A percentile compares a stretch with the other conserved stretches of the same genome.
These are phyloP conservation scores for Drosophila rubida DNA, from an alignment of 2,888 invertebrate genomes.

Conservation along the genomic window DNA sequence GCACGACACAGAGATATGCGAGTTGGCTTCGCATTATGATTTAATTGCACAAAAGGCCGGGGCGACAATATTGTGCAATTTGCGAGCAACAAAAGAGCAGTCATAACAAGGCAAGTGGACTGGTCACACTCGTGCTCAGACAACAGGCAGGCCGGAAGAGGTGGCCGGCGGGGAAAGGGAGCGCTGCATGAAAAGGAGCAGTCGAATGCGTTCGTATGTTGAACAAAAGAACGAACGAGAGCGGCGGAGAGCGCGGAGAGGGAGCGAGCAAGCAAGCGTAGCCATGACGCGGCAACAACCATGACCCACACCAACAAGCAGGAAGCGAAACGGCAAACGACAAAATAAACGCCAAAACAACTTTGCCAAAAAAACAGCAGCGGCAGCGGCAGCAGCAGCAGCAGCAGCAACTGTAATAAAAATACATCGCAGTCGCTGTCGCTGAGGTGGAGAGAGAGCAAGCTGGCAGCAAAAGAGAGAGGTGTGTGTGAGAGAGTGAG, in stretches of 20 bases:
- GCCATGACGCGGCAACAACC: slow-evolving; percentile 69
- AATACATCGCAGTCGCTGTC: slow-evolving; percentile 39
- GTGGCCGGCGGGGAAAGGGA: background rate
- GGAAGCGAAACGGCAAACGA: slow-evolving; percentile 55
- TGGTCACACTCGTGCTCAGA: slow-evolving; percentile 36
- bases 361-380: slow-evolving; percentile 59
- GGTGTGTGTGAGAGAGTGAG: slow-evolving; percentile 22
- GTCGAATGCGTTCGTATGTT: slow-evolving; percentile 37
- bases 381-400: slow-evolving; percentile 6
- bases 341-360: slow-evolving; percentile 60
- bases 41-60: slow-evolving; percentile 60
- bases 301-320: slow-evolving; percentile 83
- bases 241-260: background rate
- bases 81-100: slow-evolving; percentile 61
- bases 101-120: slow-evolving; percentile 68
- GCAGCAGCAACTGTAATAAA: slow-evolving; percentile 65
- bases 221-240: slow-evolving; percentile 17
- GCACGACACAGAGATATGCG: slow-evolving; percentile 1
- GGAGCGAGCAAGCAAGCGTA: slow-evolving; percentile 19
- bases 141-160: slow-evolving; percentile 6
- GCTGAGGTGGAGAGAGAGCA: slow-evolving; percentile 11
- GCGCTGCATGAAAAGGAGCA: slow-evolving; percentile 63
- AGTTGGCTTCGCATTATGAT: slow-evolving; percentile 44
- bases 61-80: slow-evolving; percentile 65
- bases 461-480: slow-evolving; percentile 1